Conservation (phyloP, 1,140 invertebrate species). For the Drosophila triauraria region DNA sequence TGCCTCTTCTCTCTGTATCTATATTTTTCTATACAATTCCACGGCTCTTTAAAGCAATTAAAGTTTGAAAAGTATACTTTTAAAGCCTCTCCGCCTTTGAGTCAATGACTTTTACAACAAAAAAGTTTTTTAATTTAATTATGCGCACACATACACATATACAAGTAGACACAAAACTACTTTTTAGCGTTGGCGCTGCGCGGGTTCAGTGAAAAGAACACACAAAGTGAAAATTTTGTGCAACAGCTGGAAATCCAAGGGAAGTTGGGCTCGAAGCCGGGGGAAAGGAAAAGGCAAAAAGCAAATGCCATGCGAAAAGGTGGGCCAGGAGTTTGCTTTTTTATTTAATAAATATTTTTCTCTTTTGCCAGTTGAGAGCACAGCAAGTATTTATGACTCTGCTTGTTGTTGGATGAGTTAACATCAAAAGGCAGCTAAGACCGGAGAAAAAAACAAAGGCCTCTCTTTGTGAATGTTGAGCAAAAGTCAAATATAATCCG, state of each 20-base stretch:
- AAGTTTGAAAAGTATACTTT: conserved; percentile 4
- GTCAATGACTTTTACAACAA: conserved; percentile 70
- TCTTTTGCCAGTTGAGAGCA: conserved; percentile 78
- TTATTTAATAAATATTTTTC: conserved; percentile 71
- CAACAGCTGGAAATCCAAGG: conserved; percentile 46
- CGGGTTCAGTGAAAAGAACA: conserved; percentile 71
- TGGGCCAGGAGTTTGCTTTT: conserved; percentile 64
- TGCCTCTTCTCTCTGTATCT: background rate
- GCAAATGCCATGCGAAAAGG: conserved; percentile 58
- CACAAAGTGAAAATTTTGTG: conserved; percentile 49
- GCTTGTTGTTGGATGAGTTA: conserved; percentile 60
- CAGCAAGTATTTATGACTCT: conserved; percentile 78
- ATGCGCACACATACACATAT: conserved; percentile 49
- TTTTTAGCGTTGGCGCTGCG: conserved; percentile 30
- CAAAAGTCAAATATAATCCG: conserved; percentile 71
- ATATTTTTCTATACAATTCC: background rate
- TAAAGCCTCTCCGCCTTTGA: conserved; percentile 21
- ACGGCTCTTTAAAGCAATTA: conserved; percentile 40
- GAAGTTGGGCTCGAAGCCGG: conserved; percentile 16
- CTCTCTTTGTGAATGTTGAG: conserved; percentile 56
- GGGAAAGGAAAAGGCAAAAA: conserved; percentile 31
- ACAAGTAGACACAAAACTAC: conserved; percentile 33
- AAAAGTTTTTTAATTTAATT: conserved; percentile 77
- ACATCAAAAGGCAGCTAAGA: conserved; percentile 67
- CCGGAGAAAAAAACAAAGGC: conserved; percentile 45